Conservation (phyloP, 2,113 vertebrate genomes). For the Dromaius novaehollandiae region DNA sequence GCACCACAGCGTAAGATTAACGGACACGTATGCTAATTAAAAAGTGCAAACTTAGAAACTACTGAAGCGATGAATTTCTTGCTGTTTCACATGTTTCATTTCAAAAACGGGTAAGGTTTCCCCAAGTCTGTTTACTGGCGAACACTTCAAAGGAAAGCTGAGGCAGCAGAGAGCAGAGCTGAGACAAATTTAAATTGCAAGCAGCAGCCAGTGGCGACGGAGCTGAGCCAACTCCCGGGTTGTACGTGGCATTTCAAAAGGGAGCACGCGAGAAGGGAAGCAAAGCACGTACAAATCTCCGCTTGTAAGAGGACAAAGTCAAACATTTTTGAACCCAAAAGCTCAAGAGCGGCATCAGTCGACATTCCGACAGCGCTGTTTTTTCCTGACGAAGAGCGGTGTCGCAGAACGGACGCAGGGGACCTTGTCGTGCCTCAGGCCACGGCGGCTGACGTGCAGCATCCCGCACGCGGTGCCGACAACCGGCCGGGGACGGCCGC, state of each 20-base stretch:
- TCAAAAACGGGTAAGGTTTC: neutral
- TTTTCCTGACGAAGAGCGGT: neutral
- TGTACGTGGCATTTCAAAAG: neutral
- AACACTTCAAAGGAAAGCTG: neutral
- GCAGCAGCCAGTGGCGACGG: neutral
- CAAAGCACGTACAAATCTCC: neutral
- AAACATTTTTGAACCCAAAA: neutral
- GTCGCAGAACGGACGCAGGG: neutral
- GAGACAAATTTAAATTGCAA: neutral
- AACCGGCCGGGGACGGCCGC: too few relatives aligned
- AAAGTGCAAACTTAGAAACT: neutral
- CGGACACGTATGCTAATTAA: neutral
- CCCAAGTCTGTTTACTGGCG: neutral
- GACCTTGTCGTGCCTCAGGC: neutral
- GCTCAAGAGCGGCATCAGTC: neutral
- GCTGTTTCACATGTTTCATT: neutral
- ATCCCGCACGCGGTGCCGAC: too few relatives aligned
- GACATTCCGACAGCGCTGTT: neutral
- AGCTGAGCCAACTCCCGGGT: neutral
- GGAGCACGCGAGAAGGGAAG: neutral
- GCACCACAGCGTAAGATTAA: neutral
- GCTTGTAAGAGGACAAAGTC: neutral
- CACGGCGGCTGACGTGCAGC: too few relatives aligned
- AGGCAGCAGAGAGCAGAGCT: neutral
- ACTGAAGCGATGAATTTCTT: neutral